phyloP scores from a whole-genome alignment of 35 echinoderm and acorn worm species.

The Diadema setosum region DNA sequence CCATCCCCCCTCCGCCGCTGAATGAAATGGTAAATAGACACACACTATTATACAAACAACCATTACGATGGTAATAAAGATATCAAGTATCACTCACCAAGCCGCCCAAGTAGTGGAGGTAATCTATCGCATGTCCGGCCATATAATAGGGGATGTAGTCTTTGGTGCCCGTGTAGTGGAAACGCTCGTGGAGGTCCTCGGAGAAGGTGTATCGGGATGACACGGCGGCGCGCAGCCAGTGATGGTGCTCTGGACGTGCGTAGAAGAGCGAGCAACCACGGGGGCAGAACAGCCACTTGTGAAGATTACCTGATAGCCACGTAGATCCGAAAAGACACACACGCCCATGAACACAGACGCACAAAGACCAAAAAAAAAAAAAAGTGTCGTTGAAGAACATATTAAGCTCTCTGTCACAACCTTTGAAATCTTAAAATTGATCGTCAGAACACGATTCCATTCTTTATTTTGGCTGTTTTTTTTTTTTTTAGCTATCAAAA shows the following conservation, averaged over 20 bases:
- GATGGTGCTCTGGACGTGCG: constrained; percentile 66
- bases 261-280: constrained; percentile 66
- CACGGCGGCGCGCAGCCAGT: constrained; percentile 3
- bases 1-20: too few species aligned
- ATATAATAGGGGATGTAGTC: constrained; percentile 51
- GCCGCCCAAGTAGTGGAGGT: constrained; percentile 61
- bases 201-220: constrained; percentile 43
- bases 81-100: constrained; percentile 95
- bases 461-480: too few species aligned
- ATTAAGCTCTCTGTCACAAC: too few species aligned
- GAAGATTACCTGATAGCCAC: constrained; percentile 66
- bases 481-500: too few species aligned
- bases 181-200: constrained; percentile 31
- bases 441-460: too few species aligned
- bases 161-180: constrained; percentile 45
- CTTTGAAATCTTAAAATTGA: too few species aligned
- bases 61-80: too few species aligned
- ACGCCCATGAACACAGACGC: not conserved
- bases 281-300: constrained; percentile 85
- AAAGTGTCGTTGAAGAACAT: too few species aligned
- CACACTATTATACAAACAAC: too few species aligned
- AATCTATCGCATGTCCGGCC: constrained; percentile 55
- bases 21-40: too few species aligned
- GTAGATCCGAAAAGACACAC: not conserved
- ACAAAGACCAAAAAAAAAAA: too few species aligned